A percentile compares a stretch with the other conserved stretches of the same genome.
These are phyloP conservation scores for Pygmarrhopalites habei DNA, from an alignment of 1,140 invertebrate genomes.

Conservation along the genomic window DNA sequence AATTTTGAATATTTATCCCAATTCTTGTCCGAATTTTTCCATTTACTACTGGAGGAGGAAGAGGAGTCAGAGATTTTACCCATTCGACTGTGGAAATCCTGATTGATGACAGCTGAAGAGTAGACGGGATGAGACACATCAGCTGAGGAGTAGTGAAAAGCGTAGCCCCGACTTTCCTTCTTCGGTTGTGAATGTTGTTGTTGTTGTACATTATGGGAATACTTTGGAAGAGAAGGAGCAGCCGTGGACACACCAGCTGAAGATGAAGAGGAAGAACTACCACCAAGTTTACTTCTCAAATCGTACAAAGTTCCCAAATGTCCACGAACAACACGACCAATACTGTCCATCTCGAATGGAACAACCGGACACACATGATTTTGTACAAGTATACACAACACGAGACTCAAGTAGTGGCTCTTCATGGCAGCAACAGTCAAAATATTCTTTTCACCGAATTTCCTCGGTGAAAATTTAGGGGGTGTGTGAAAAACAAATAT, in stretches of 20 bases:
- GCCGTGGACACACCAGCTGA: not conserved
- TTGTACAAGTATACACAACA: not conserved
- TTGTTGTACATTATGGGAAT: no score
- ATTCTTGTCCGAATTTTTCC: slow-evolving; percentile 27
- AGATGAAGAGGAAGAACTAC: not conserved
- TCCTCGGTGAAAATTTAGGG: no score
- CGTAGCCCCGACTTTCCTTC: slow-evolving; percentile 34
- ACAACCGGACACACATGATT: not conserved
- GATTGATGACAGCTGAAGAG: slow-evolving; percentile 1
- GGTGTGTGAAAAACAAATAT: no score
- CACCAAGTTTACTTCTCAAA: slow-evolving; percentile 28
- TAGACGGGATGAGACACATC: slow-evolving; percentile 24
- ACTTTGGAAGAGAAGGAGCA: not conserved
- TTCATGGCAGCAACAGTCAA: no score
- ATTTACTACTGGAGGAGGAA: slow-evolving; percentile 14
- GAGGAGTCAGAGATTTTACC: slow-evolving; percentile 20
- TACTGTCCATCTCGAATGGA: slow-evolving; percentile 22
- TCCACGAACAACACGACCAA: slow-evolving; percentile 21
- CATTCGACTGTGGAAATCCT: slow-evolving; percentile 34
- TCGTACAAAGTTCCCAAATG: slow-evolving; percentile 31
- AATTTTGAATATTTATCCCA: slow-evolving; percentile 26
- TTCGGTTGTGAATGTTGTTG: not conserved
- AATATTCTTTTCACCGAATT: no score
- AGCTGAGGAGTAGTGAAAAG: slow-evolving; percentile 32
- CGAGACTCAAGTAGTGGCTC: not conserved